Evolutionary conservation across 2,888 invertebrate genomes (phyloP), one percentile per base, ranked within the genome.

Genomic region (Cryptus viduatorius): DNA sequence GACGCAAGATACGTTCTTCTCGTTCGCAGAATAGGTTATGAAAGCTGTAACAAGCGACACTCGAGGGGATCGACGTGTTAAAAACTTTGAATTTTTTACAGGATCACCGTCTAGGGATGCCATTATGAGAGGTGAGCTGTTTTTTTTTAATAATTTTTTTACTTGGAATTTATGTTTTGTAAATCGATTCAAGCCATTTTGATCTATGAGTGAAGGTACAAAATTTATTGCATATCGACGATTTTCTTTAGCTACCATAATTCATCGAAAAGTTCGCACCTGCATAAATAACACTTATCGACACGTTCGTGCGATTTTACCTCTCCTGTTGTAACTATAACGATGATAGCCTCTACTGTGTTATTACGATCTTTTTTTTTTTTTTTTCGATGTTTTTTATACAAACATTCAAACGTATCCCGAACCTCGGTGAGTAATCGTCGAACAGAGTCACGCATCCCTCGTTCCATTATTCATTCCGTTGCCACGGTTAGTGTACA

Each of bases 61-160:
- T 4, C 19, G 5, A 1, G 14, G 16, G 64, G 56, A 76, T 69
- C 53, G 67, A 81, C 64, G 7, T 46, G 16, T 82, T 65, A 48
- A 37, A 37, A 80, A 61, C 10, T 82, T 87, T 85, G 69, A 65
- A 82, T 79, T 86, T 87, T 78, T 92, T 91, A 53, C 91, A 92
- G 92, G 89, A 89, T 87, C 88, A 88, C 89, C 89, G 89, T 89
- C 87, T 91, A 91, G 89, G 89, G 90, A 92, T 91, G 90, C 87
- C 92, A 93, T 89, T 87, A 93, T 93, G 93, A 93, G 92, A 92
- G 92, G 93, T 92, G 88, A 92, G 91, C 86, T n/a, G n/a, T n/a
- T 53, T 14, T 31, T 48, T 48, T 48, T 48, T 12, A 12, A 48
- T 48, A 1, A 2, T 14, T 48, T 3, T 8, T 37, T 37, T 7